Percentiles rank a stretch among this genome's conserved stretches.
These are phyloP conservation scores for Propithecus perrieri DNA, from an alignment of 2,797 vertebrate species.

Conservation along the genomic window DNA sequence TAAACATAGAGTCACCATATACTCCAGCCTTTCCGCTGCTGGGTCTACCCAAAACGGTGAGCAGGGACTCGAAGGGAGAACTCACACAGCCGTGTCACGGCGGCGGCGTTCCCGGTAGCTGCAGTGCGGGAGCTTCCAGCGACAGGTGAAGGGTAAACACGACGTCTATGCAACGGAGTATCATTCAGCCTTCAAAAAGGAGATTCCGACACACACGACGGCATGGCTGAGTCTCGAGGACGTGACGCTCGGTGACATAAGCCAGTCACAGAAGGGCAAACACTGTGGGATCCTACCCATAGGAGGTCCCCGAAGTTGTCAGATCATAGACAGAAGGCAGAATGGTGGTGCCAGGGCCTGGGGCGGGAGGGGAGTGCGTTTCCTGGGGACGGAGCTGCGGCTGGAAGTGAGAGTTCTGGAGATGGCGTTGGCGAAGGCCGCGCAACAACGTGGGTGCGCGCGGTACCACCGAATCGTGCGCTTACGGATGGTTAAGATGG, in stretches of 20 bases:
- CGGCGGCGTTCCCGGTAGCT: accelerated
- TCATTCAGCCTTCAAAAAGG: accelerated
- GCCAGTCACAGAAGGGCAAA: background rate
- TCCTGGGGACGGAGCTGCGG: background rate
- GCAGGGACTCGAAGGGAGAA: background rate
- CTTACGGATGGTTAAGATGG: background rate
- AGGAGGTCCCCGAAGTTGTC: background rate
- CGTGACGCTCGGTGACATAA: accelerated
- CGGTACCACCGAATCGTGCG: accelerated
- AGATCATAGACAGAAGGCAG: background rate
- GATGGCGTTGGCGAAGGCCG: accelerated
- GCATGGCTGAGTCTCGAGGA: accelerated
- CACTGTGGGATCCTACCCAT: accelerated
- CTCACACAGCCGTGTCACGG: accelerated
- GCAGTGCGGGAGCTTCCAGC: background rate
- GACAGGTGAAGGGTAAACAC: accelerated
- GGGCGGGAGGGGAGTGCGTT: background rate
- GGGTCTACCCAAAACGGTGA: accelerated
- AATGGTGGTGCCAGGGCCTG: accelerated
- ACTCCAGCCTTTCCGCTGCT: background rate
- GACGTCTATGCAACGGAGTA: accelerated
- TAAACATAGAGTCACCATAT: accelerated
- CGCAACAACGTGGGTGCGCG: accelerated
- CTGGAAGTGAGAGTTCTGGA: background rate
- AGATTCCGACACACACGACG: background rate